phyloP scores from a whole-genome alignment of 2,888 invertebrate species.

The Drosophila atripex region DNA sequence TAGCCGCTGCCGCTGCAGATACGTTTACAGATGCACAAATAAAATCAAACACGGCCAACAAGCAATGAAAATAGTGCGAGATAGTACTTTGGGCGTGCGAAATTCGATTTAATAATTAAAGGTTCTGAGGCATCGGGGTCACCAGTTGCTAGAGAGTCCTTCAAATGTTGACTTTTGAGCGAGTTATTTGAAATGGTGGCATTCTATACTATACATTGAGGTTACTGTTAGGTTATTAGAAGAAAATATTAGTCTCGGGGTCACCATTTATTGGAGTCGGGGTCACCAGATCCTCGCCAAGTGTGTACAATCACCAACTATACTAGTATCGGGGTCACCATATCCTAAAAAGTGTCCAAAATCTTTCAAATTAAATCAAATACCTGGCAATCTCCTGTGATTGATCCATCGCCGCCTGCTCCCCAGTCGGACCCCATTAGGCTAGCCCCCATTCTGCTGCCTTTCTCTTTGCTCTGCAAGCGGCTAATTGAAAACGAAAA shows the following conservation, averaged over 20 bases:
- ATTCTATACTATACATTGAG: no score
- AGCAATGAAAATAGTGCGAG: conserved; percentile 15
- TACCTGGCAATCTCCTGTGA: background rate
- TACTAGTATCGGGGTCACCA: no score
- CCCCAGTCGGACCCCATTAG: conserved; percentile 39
- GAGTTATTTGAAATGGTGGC: no score
- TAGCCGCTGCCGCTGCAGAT: conserved; percentile 44
- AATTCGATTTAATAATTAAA: conserved; percentile 13
- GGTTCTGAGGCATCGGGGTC: background rate
- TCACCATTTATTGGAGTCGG: no score
- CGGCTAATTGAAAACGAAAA: conserved; percentile 67
- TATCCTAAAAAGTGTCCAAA: background rate
- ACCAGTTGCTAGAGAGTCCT: background rate
- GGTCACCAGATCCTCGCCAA: background rate
- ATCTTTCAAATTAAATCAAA: background rate
- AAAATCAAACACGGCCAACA: conserved; percentile 34
- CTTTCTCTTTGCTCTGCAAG: conserved; percentile 62
- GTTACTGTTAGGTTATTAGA: no score
- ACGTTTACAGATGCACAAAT: conserved; percentile 10
- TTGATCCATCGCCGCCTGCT: conserved; percentile 28
- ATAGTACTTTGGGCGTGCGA: conserved; percentile 30
- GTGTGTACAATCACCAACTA: no score
- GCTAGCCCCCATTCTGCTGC: conserved; percentile 67
- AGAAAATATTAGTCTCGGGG: no score
- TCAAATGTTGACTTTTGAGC: no score